phyloP scores from a whole-genome alignment of 2,888 invertebrate genomes.

The Xanthia icteritia region DNA sequence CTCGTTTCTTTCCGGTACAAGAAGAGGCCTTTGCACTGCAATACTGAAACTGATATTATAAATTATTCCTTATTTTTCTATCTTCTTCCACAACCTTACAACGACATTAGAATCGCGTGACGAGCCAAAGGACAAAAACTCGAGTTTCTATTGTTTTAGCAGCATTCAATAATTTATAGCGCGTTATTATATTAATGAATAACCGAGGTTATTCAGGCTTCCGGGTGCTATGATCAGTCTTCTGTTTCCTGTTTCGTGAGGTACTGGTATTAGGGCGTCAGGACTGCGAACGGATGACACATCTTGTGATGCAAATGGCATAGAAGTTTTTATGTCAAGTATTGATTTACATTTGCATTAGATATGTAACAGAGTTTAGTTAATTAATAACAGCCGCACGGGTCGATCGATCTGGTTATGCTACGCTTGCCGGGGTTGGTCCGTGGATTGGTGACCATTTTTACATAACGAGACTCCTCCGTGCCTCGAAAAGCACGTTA shows the following conservation, averaged over 20 bases:
- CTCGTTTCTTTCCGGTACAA: too few species aligned
- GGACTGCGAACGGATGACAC: constrained; percentile 12
- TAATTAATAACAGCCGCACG: background rate
- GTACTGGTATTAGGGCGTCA: constrained; percentile 33
- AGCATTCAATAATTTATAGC: constrained; percentile 57
- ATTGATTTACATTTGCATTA: background rate
- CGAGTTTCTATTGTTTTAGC: constrained; percentile 59
- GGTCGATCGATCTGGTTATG: too few species aligned
- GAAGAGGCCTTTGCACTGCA: background rate
- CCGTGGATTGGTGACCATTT: too few species aligned
- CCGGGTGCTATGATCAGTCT: constrained; percentile 54
- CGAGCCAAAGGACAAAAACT: constrained; percentile 54
- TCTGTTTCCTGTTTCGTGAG: constrained; percentile 52
- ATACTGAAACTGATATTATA: background rate
- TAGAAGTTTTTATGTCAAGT: background rate
- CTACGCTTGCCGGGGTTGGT: too few species aligned
- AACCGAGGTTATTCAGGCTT: constrained; percentile 51
- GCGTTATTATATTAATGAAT: constrained; percentile 50
- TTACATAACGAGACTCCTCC: too few species aligned
- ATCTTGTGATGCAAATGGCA: background rate
- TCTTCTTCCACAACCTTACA: constrained; percentile 43
- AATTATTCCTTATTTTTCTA: constrained; percentile 43
- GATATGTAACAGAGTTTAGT: background rate
- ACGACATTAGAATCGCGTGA: constrained; percentile 57
- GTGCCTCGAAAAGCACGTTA: too few species aligned